phyloP scores from a whole-genome alignment of 1,140 invertebrate species.

The Phenacoccus solenopsis region DNA sequence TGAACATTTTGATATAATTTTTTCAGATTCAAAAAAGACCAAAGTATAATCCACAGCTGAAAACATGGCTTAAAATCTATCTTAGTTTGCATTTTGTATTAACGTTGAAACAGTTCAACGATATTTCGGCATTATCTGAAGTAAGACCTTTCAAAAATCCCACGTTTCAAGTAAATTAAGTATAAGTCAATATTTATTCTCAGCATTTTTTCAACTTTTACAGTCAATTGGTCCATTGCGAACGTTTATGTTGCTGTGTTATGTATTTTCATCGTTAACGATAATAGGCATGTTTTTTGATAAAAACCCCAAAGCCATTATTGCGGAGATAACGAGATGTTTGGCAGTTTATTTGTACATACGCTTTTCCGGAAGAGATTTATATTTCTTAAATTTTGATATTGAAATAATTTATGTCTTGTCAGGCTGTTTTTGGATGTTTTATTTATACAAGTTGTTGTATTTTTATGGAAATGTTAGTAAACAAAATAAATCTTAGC shows the following conservation, averaged over 20 bases:
- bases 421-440: not conserved
- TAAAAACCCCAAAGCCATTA: constrained; percentile 37
- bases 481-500: not conserved
- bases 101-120: not conserved
- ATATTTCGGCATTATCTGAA: not conserved
- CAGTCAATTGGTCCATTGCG: constrained; percentile 45
- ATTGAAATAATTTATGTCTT: not conserved
- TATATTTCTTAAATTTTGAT: not conserved
- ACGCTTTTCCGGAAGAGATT: not conserved
- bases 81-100: not conserved
- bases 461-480: not conserved
- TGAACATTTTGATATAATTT: not conserved
- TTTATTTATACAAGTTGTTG: not conserved
- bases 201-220: constrained; percentile 28
- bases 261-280: constrained; percentile 50
- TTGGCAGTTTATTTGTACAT: not conserved
- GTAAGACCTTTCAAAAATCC: not conserved
- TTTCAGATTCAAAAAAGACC: not conserved
- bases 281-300: constrained; percentile 58
- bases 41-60: not conserved
- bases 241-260: constrained; percentile 41
- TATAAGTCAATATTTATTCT: not conserved
- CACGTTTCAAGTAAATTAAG: not conserved
- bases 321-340: constrained; percentile 44
- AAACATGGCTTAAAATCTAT: not conserved